These are phyloP conservation scores for Phyto melanocephala DNA, from an alignment of 2,888 invertebrate genomes.

Conservation along the genomic window DNA sequence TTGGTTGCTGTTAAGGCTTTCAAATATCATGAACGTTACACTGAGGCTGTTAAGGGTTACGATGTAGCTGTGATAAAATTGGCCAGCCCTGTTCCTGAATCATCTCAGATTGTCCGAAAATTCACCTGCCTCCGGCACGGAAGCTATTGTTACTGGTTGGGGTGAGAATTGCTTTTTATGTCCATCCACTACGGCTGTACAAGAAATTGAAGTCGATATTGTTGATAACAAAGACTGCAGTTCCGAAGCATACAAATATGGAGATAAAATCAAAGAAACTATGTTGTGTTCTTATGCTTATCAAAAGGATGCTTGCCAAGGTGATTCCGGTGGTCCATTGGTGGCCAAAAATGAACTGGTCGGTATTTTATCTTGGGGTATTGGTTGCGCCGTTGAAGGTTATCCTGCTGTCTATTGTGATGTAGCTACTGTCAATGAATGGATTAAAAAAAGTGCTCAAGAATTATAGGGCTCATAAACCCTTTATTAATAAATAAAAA, in stretches of 20 bases:
- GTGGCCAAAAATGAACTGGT: conserved; percentile 69
- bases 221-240: conserved; percentile 41
- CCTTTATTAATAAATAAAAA: too few species aligned
- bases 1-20: conserved; percentile 71
- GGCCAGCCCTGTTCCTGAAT: conserved; percentile 68
- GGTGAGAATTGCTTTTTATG: conserved; percentile 73
- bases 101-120: conserved; percentile 71
- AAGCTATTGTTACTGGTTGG: conserved; percentile 76
- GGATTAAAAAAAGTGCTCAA: conserved; percentile 67
- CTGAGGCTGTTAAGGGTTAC: conserved; percentile 67
- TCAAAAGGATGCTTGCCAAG: conserved; percentile 76
- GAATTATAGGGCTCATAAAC: too few species aligned
- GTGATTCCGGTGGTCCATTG: conserved; percentile 78
- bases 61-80: conserved; percentile 79
- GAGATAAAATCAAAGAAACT: conserved; percentile 62
- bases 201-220: conserved; percentile 67
- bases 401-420: conserved; percentile 76
- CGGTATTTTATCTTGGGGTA: conserved; percentile 78
- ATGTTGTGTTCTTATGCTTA: conserved; percentile 73
- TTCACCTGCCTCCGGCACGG: conserved; percentile 70
- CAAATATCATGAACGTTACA: conserved; percentile 74
- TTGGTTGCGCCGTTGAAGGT: conserved; percentile 70
- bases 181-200: conserved; percentile 62
- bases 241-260: conserved; percentile 68
- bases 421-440: conserved; percentile 68